Evolutionary conservation across 2,888 invertebrate species (phyloP).

Genomic region (Adineta ricciae): DNA sequence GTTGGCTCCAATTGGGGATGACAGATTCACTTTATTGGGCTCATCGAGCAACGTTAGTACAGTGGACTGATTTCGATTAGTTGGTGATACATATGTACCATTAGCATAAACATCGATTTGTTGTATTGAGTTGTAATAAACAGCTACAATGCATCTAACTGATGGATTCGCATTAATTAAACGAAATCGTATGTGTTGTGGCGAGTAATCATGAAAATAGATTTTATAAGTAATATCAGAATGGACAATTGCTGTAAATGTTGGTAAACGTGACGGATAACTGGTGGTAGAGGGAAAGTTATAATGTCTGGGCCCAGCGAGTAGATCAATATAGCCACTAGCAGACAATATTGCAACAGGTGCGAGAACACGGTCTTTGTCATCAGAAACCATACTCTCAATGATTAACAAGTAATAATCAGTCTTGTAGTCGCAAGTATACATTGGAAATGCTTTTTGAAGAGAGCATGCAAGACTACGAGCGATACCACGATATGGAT

Average conservation of each 20-base stretch:
- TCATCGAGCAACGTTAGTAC: not conserved
- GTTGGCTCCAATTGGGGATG: not conserved
- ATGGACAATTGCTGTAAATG: conserved; percentile 42
- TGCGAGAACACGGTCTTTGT: conserved; percentile 17
- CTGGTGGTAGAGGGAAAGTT: conserved; percentile 44
- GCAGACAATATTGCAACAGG: conserved; percentile 36
- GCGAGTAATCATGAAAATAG: conserved; percentile 23
- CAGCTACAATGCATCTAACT: not conserved
- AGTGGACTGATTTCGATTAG: conserved; percentile 17
- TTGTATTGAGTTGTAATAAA: conserved; percentile 25
- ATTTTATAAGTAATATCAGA: not conserved
- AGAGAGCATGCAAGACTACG: conserved; percentile 35
- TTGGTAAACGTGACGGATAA: conserved; percentile 41
- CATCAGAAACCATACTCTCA: conserved; percentile 32
- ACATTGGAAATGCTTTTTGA: conserved; percentile 13
- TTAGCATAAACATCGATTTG: conserved; percentile 31
- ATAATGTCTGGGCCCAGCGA: conserved; percentile 48
- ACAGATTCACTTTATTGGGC: not conserved
- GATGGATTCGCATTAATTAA: conserved; percentile 15
- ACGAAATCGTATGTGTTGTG: conserved; percentile 29
- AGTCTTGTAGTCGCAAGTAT: not conserved
- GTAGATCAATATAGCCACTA: conserved; percentile 41
- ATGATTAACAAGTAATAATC: conserved; percentile 24
- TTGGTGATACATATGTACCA: conserved; percentile 6
- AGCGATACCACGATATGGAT: conserved; percentile 38